Evolutionary conservation across 2,888 invertebrate genomes (phyloP), one percentile per base, ranked within the genome.

Genomic region (Pogonocherus hispidulus): DNA sequence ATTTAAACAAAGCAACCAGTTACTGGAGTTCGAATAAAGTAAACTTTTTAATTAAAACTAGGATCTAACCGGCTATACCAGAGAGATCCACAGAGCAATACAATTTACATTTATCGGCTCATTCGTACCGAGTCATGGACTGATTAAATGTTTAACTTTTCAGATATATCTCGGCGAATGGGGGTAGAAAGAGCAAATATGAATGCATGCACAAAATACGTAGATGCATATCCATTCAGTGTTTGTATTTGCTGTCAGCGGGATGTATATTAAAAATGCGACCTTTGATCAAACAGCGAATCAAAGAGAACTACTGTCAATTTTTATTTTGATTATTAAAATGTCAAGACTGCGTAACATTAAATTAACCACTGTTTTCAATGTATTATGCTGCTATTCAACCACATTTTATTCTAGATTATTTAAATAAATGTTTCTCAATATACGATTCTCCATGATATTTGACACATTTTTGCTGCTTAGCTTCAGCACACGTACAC

Each of bases 1-100:
- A 66, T 72, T 59, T 52, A 46, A 51, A 68, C 66, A 66, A 67
- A 54, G 66, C 66, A 66, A 63, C 63, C 22, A 11, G 27, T 32
- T 16, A 27, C 32, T 6, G 18, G 19, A 47, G 47, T 59, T 59
- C 47, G 47, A 51, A 64, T 64, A 56, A 64, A 56, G 56, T 56
- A 56, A 64, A 55, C 63, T 64, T 64, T 64, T 64, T 64, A 64
- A 64, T 64, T 64, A 64, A 64, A 64, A 32, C 51, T 27, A 46
- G 44, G n/a, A n/a, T n/a, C n/a, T n/a, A n/a, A n/a, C n/a, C n/a
- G n/a, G n/a, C n/a, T n/a, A n/a, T n/a, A n/a, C n/a, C n/a, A 32
- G 32, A 6, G 32, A 32, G 32, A 32, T 32, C 32, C 2, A 11
- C 32, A 11, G 1, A 11, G 32, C 32, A 32, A 11, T 32, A 32